A percentile compares a stretch with the other conserved stretches of the same genome.
These are phyloP conservation scores for Chrysopilus asiliformis DNA, from an alignment of 2,888 invertebrate species.

Conservation along the genomic window DNA sequence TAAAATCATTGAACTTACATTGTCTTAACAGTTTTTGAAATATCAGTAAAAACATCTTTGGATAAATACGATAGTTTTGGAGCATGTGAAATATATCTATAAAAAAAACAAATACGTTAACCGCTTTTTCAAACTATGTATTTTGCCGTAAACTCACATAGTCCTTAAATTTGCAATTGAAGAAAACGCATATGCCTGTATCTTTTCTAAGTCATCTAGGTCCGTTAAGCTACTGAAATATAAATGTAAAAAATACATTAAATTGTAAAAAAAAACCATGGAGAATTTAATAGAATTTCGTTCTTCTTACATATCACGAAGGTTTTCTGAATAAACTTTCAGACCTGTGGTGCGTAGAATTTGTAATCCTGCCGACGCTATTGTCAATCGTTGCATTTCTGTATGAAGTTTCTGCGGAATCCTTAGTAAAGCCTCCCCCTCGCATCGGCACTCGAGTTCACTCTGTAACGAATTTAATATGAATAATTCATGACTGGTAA, in stretches of 20 bases:
- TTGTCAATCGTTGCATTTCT: conserved; percentile 29
- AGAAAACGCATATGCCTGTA: conserved; percentile 32
- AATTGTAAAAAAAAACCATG: neutral
- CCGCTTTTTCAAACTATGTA: no score
- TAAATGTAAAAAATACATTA: conserved; percentile 1
- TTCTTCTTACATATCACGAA: conserved; percentile 29
- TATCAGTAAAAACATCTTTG: conserved; percentile 29
- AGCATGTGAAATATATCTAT: conserved; percentile 54
- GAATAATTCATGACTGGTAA: no score
- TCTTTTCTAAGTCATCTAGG: conserved; percentile 26
- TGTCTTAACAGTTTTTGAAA: conserved; percentile 38
- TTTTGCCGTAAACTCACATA: no score
- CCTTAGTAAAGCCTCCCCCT: conserved; percentile 28
- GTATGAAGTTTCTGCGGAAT: conserved; percentile 30
- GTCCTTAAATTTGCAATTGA: conserved; percentile 16
- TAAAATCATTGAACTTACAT: no score
- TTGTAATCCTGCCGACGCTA: conserved; percentile 30
- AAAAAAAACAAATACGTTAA: no score
- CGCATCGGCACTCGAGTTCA: conserved; percentile 33
- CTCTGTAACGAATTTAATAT: no score
- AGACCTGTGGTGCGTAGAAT: conserved; percentile 28
- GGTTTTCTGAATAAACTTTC: conserved; percentile 26
- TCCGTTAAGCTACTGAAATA: conserved; percentile 16
- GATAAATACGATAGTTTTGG: conserved; percentile 43
- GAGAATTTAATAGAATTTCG: neutral